These are phyloP conservation scores for Temnothorax ravouxi DNA, from an alignment of 2,888 invertebrate species.

Conservation along the genomic window DNA sequence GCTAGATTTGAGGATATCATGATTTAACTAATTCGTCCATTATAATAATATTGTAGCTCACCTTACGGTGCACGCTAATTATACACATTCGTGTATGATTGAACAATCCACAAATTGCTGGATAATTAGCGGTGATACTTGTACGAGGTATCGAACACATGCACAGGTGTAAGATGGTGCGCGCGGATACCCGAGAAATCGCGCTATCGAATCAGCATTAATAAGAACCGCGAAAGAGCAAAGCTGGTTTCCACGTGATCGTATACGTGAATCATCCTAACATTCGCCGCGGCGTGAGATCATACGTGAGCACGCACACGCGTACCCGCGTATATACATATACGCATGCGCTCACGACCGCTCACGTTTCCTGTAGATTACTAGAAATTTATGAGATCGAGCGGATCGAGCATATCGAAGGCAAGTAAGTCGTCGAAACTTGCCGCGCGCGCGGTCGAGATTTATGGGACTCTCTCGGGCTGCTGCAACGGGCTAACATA, in stretches of 20 bases:
- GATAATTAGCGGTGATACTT: constrained; percentile 62
- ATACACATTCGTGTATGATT: constrained; percentile 54
- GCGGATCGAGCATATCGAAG: constrained; percentile 63
- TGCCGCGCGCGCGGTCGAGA: constrained; percentile 54
- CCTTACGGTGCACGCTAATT: constrained; percentile 65
- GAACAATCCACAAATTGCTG: constrained; percentile 67
- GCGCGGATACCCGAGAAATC: constrained; percentile 47
- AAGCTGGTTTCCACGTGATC: constrained; percentile 34
- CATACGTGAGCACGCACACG: constrained; percentile 27
- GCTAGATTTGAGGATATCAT: constrained; percentile 23
- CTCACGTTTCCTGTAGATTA: constrained; percentile 58
- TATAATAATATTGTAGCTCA: constrained; percentile 72
- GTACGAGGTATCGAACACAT: constrained; percentile 55
- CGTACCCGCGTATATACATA: constrained; percentile 10
- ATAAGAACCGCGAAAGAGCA: constrained; percentile 43
- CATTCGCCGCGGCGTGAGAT: constrained; percentile 42
- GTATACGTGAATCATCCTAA: constrained; percentile 49
- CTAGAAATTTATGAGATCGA: constrained; percentile 65
- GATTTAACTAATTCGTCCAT: constrained; percentile 68
- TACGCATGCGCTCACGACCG: constrained; percentile 39
- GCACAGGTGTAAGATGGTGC: constrained; percentile 49
- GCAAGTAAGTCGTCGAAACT: constrained; percentile 71
- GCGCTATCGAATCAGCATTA: constrained; percentile 55
- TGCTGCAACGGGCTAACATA: constrained; percentile 51
- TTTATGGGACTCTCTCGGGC: constrained; percentile 61